Percentiles rank a stretch among this genome's conserved stretches.
These are phyloP conservation scores for Ia io DNA, from an alignment of 2,113 vertebrate genomes.

Conservation along the genomic window DNA sequence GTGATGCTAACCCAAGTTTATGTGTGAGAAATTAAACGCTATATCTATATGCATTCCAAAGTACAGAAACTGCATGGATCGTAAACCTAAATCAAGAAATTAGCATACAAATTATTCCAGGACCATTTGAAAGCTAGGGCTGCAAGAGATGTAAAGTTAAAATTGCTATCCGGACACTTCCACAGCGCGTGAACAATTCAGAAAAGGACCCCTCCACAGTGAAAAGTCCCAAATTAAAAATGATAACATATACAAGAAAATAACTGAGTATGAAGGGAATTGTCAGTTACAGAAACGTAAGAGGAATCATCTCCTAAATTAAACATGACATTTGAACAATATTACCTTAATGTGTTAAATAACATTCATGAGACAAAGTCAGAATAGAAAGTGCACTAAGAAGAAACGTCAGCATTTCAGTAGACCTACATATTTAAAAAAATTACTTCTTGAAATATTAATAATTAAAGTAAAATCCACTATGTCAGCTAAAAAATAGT, in stretches of 20 bases:
- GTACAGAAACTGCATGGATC: neutral
- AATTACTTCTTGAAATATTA: neutral
- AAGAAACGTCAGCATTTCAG: neutral
- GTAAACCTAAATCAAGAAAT: neutral
- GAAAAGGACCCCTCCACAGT: neutral
- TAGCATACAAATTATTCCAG: neutral
- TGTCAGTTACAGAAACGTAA: neutral
- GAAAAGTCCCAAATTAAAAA: neutral
- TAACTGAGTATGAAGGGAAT: neutral
- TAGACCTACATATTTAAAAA: neutral
- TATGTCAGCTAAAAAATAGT: neutral
- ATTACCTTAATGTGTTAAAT: neutral
- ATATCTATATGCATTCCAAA: neutral
- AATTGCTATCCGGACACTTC: neutral
- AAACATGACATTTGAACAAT: neutral
- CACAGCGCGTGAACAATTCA: neutral
- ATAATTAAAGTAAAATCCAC: neutral
- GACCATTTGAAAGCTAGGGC: neutral
- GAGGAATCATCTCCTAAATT: neutral
- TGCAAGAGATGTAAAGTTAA: neutral
- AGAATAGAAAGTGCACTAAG: neutral
- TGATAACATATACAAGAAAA: neutral
- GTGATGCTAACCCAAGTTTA: neutral
- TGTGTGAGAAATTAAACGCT: neutral
- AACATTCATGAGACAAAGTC: neutral